A percentile compares a stretch with the other conserved stretches of the same genome.
Evolutionary conservation across 2,113 vertebrate genomes (phyloP).

Genomic region (Ptilorrhoa leucosticta): DNA sequence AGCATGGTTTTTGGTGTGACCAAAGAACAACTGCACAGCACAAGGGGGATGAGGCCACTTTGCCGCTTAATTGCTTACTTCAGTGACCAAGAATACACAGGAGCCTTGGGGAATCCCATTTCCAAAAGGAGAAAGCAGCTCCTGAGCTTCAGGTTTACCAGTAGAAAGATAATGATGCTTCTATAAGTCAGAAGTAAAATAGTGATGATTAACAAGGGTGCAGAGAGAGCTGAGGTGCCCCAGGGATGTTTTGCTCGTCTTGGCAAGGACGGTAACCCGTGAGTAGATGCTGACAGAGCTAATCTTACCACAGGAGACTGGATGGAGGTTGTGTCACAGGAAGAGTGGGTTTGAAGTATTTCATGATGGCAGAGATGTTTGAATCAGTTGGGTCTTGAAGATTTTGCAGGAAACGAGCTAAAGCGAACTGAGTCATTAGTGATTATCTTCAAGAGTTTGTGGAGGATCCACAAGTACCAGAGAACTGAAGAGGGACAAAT

Average conservation of each 20-base stretch:
- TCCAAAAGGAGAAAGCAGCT: neutral
- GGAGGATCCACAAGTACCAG: slow-evolving; percentile 23
- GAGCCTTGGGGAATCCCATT: neutral
- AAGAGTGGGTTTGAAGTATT: neutral
- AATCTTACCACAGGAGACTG: neutral
- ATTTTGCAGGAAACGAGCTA: slow-evolving; percentile 11
- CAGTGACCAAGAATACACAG: neutral
- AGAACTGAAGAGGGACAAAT: slow-evolving; percentile 25
- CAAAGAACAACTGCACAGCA: neutral
- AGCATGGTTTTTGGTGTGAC: neutral
- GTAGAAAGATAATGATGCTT: neutral
- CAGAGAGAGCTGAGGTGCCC: neutral
- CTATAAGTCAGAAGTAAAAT: neutral
- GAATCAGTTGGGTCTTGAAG: neutral
- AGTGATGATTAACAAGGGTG: neutral
- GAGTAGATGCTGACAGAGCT: neutral
- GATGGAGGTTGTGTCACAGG: neutral
- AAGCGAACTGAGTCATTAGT: slow-evolving; percentile 35
- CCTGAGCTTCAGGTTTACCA: neutral
- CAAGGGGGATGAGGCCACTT: neutral
- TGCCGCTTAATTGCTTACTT: neutral
- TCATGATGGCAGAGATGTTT: neutral
- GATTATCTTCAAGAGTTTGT: slow-evolving; percentile 33
- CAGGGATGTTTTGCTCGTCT: neutral
- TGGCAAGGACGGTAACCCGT: neutral